Conservation (phyloP, 2,113 vertebrate species). For the Aphelocoma coerulescens region DNA sequence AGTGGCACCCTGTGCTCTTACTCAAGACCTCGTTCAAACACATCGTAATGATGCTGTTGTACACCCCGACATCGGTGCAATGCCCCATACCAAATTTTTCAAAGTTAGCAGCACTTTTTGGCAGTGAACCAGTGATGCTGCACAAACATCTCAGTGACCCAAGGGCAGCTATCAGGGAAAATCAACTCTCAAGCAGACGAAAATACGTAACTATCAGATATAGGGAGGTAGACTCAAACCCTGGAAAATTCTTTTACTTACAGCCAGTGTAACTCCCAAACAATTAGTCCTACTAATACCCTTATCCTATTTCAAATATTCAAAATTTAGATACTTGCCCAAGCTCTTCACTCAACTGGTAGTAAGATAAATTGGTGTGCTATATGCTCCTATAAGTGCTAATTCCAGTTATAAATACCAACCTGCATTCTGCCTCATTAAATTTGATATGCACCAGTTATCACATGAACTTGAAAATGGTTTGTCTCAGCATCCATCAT, state of each 20-base stretch:
- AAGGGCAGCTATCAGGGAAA: not conserved
- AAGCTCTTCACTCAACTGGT: not conserved
- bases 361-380: not conserved
- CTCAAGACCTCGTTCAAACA: not conserved
- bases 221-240: fast-evolving
- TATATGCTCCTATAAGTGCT: not conserved
- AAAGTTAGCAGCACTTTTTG: not conserved
- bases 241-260: not conserved
- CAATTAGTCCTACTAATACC: not conserved
- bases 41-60: not conserved
- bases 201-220: not conserved
- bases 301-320: not conserved
- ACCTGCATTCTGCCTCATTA: not conserved
- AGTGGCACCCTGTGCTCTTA: not conserved
- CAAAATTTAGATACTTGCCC: not conserved
- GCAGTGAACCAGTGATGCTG: not conserved
- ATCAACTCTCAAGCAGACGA: not conserved
- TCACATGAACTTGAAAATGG: not conserved
- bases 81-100: not conserved
- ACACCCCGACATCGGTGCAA: not conserved
- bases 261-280: not conserved
- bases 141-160: not conserved
- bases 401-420: not conserved
- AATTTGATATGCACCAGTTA: not conserved
- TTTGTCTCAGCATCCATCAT: not conserved